Evolutionary conservation across 1,140 invertebrate species (phyloP).

Genomic region (Ceratina australensis): DNA sequence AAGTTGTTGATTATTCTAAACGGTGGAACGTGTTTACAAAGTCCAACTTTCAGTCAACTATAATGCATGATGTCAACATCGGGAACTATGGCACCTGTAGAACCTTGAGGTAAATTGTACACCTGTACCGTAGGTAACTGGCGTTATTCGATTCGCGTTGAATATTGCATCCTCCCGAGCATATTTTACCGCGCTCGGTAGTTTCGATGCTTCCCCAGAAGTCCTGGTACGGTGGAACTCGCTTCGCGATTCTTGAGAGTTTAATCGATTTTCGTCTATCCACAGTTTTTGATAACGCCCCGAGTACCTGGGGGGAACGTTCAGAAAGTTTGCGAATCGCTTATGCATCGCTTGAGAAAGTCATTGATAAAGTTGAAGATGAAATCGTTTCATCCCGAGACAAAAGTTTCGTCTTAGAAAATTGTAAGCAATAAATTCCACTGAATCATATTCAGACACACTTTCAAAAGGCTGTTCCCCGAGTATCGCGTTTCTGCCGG

Average conservation of each 20-base stretch:
- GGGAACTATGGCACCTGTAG: conserved; percentile 29
- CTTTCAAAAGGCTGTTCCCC: background rate
- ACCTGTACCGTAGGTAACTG: background rate
- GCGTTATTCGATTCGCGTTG: conserved; percentile 1
- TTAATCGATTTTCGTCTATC: background rate
- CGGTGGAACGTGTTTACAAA: background rate
- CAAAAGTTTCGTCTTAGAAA: too few species aligned
- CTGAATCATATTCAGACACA: background rate
- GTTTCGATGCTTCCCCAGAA: background rate
- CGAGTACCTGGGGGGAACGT: too few species aligned
- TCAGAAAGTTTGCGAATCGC: too few species aligned
- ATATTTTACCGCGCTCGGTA: background rate
- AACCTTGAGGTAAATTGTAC: conserved; percentile 51
- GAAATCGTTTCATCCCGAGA: too few species aligned
- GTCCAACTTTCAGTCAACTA: background rate
- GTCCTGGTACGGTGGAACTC: background rate
- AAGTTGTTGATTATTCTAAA: background rate
- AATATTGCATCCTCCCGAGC: background rate
- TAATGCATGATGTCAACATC: background rate
- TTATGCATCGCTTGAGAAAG: too few species aligned
- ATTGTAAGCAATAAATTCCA: too few species aligned
- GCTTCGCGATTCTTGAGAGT: background rate
- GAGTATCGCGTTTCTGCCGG: background rate
- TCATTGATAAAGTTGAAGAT: too few species aligned
- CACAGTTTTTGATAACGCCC: background rate